phyloP scores from a whole-genome alignment of 1,140 invertebrate genomes.

The Cephus cinctus region DNA sequence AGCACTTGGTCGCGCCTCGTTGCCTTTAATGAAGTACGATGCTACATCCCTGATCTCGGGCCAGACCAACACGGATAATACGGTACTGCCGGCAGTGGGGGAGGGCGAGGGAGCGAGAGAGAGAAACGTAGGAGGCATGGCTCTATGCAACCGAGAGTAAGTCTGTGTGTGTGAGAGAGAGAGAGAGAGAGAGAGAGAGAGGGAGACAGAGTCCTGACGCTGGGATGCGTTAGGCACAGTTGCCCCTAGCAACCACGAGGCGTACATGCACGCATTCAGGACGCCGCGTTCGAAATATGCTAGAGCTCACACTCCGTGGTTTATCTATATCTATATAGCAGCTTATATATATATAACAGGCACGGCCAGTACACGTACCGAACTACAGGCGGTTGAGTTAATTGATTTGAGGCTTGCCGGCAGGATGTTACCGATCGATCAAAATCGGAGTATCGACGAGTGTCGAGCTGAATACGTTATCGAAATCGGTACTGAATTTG shows the following conservation, averaged over 20 bases:
- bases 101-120: conserved; percentile 18
- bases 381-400: conserved; percentile 29
- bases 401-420: conserved; percentile 41
- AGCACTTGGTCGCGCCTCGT: conserved; percentile 21
- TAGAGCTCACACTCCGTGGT: not conserved
- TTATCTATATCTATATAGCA: not conserved
- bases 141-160: not conserved
- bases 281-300: conserved; percentile 22
- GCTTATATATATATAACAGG: no score
- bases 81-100: conserved; percentile 6
- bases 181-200: not conserved
- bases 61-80: conserved; percentile 12
- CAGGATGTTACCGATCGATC: conserved; percentile 25
- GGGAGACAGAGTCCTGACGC: conserved; percentile 3
- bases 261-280: not conserved
- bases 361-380: conserved; percentile 4
- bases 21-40: conserved; percentile 29
- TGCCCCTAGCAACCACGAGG: conserved; percentile 9
- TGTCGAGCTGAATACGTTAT: no score
- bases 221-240: not conserved
- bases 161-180: no score
- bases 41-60: conserved; percentile 25
- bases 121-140: conserved; percentile 9
- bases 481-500: no score
- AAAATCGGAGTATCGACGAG: no score